Conservation (phyloP, 2,888 invertebrate species). For the Tribolium freemani region DNA sequence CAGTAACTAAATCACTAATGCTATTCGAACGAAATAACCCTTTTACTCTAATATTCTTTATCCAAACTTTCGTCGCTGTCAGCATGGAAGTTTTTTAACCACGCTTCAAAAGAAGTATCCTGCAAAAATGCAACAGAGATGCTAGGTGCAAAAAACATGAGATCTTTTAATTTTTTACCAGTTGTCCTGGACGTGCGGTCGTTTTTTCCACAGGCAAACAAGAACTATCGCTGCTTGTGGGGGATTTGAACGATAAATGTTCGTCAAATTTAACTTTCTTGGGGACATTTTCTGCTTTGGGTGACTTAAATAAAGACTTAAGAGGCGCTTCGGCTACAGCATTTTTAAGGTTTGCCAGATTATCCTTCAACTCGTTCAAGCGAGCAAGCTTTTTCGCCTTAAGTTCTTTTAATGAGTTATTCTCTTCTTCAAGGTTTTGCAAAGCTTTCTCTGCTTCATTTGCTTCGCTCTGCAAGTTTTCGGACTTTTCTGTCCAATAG, state of each 20-base stretch:
- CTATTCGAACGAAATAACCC: background rate
- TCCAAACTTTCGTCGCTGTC: background rate
- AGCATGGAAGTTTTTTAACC: background rate
- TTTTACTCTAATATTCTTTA: background rate
- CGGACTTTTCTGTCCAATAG: constrained; percentile 9
- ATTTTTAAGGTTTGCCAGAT: background rate
- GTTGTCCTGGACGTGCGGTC: background rate
- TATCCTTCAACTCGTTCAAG: background rate
- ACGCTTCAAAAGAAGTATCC: background rate
- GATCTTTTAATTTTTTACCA: background rate
- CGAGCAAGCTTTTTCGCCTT: background rate
- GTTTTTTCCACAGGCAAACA: background rate
- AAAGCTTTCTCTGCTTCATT: background rate
- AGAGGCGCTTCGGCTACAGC: background rate
- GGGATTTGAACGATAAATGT: constrained; percentile 11
- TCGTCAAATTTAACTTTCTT: constrained; percentile 28
- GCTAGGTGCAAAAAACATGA: background rate
- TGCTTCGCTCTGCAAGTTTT: background rate
- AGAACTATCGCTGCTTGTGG: constrained; percentile 7
- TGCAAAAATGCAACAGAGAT: background rate
- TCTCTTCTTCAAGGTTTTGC: background rate
- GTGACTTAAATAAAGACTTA: constrained; percentile 7
- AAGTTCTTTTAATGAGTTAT: background rate
- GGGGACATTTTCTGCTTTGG: background rate
- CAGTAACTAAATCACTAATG: too few relatives aligned